A percentile compares a stretch with the other conserved stretches of the same genome.
phyloP scores from a whole-genome alignment of 2,888 invertebrate species.

The Piscicola geometra region DNA sequence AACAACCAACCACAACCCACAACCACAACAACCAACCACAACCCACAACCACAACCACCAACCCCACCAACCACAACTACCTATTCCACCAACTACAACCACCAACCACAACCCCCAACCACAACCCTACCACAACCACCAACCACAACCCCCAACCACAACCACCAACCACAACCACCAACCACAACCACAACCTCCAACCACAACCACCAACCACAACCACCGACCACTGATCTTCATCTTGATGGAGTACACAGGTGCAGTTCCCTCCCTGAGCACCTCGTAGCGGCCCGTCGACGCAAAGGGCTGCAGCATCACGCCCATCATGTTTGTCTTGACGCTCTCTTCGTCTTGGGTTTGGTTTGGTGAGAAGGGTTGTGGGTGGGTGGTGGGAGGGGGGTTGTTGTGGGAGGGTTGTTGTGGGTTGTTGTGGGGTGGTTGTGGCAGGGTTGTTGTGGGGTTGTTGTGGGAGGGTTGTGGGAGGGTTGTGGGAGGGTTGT shows the following conservation, averaged over 20 bases:
- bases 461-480: too few relatives aligned
- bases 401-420: too few relatives aligned
- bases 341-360: neutral
- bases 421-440: too few relatives aligned
- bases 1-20: too few relatives aligned
- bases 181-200: neutral
- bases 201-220: neutral
- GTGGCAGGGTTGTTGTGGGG: too few relatives aligned
- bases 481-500: too few relatives aligned
- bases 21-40: too few relatives aligned
- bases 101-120: neutral
- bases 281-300: constrained; percentile 14
- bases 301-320: constrained; percentile 14
- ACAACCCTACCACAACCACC: neutral
- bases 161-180: neutral
- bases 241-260: constrained; percentile 14
- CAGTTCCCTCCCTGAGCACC: neutral
- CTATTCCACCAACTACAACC: neutral
- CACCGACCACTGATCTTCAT: constrained; percentile 18
- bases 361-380: neutral
- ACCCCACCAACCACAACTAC: too few relatives aligned
- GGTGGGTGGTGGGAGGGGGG: too few relatives aligned
- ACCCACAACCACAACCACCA: too few relatives aligned
- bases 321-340: constrained; percentile 19
- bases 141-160: neutral